Conservation (phyloP, 2,797 vertebrate genomes). For the Thunnus albacares region DNA sequence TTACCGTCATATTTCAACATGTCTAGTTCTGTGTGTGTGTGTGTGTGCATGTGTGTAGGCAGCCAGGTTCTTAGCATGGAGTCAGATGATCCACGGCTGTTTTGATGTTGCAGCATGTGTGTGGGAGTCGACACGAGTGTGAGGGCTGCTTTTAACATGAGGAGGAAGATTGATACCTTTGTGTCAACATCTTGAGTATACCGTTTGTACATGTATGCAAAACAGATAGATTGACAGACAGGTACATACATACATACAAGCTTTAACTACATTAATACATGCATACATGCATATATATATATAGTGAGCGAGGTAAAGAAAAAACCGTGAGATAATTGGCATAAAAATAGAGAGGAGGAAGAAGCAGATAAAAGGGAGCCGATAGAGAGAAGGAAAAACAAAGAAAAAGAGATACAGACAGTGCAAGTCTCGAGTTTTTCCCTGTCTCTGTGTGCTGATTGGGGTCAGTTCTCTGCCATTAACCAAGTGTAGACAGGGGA, state of each 20-base stretch:
- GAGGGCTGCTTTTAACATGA: conserved; percentile 50
- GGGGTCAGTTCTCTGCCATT: conserved; percentile 74
- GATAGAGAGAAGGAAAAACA: conserved; percentile 11
- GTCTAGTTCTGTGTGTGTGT: conserved; percentile 20
- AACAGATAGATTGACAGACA: background rate
- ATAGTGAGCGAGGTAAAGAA: background rate
- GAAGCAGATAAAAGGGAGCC: background rate
- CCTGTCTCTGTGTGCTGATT: conserved; percentile 57
- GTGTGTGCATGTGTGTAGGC: conserved; percentile 30
- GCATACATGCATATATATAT: too few species aligned
- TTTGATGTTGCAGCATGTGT: conserved; percentile 49
- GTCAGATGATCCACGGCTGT: conserved; percentile 49
- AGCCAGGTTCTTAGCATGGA: conserved; percentile 22
- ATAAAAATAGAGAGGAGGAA: background rate
- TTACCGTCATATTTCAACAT: conserved; percentile 63
- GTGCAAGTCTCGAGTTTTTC: conserved; percentile 37
- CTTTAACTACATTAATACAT: background rate
- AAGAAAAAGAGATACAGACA: conserved; percentile 16
- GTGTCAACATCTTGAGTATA: conserved; percentile 30
- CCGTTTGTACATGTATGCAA: background rate
- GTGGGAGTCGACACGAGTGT: conserved; percentile 61
- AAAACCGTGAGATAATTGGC: background rate
- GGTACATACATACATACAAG: background rate
- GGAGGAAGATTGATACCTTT: conserved; percentile 21
- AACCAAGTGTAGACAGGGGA: conserved; percentile 66